Evolutionary conservation across 2,797 vertebrate species (phyloP), one percentile per base, ranked within the genome.

Genomic region (Hippopotamyrus pictus): DNA sequence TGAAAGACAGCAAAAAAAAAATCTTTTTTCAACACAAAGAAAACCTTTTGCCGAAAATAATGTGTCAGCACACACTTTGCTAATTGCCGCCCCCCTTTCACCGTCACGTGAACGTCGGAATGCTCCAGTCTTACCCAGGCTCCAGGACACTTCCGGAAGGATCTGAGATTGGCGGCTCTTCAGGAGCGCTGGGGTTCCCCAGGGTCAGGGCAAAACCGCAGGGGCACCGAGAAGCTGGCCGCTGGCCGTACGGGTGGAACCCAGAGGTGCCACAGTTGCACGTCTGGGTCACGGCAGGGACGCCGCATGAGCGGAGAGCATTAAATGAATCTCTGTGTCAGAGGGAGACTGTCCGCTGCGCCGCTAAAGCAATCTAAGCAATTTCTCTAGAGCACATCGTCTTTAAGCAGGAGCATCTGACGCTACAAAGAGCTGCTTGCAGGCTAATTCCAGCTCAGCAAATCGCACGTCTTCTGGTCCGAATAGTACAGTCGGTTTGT

Each of bases 391-490:
- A 29, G 37, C 25, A 14, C 19, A 6, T 85, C 14, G 65, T 82
- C 76, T n/a, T 88, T 73, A 90, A 90, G 57, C 37, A 88, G 89
- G 50, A 90, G 84, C 88, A 88, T 92, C 88, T 89, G 89, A 91
- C 48, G 90, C 88, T 59, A 93, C 89, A 87, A 88, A 86, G 87
- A 89, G 92, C 88, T 46, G 62, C 83, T 91, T 88, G 59, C 85
- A 91, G 92, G 89, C 89, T 93, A 90, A 92, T 93, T 87, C 89
- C 90, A 57, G 92, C 90, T 14, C 88, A 86, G 83, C 90, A 88
- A 92, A 90, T 92, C 92, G 79, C 90, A 91, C 92, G 87, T 44
- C 29, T 54, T 29, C 44, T 17, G 9, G 59, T 57, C 53, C 2
- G 14, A 44, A 83, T 22, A 83, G 69, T 57, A n/a, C 25, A 57